Percentiles rank a stretch among this genome's conserved stretches.
Conservation (phyloP, 2,113 vertebrate genomes). For the Antigone vipio region DNA sequence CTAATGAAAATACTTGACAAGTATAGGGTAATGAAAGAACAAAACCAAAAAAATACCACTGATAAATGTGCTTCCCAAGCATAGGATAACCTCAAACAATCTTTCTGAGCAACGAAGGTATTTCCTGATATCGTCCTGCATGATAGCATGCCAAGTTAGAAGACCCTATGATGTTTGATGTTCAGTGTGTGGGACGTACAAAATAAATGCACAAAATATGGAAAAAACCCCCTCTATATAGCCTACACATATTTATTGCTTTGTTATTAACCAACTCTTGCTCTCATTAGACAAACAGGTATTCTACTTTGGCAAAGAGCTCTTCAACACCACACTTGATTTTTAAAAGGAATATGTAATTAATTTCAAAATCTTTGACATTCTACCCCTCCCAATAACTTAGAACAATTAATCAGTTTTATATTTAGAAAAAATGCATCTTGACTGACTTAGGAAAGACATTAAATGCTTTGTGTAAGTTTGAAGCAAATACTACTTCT, state of each 20-base stretch:
- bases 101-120: neutral
- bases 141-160: neutral
- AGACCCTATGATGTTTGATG: neutral
- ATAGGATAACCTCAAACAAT: neutral
- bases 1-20: neutral
- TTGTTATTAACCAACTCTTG: neutral
- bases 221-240: neutral
- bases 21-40: neutral
- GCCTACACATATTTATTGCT: neutral
- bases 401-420: neutral
- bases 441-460: neutral
- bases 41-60: neutral
- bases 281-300: neutral
- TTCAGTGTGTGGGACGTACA: neutral
- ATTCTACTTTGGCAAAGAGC: neutral
- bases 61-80: neutral
- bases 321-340: neutral
- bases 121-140: neutral
- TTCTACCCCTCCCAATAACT: neutral
- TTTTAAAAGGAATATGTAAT: neutral
- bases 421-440: neutral
- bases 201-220: neutral
- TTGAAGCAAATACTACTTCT: neutral
- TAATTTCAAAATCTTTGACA: neutral
- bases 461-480: neutral